Percentiles rank a stretch among this genome's conserved stretches.
Conservation (phyloP, 2,888 invertebrate genomes). For the Lasioglossum pauxillum region DNA sequence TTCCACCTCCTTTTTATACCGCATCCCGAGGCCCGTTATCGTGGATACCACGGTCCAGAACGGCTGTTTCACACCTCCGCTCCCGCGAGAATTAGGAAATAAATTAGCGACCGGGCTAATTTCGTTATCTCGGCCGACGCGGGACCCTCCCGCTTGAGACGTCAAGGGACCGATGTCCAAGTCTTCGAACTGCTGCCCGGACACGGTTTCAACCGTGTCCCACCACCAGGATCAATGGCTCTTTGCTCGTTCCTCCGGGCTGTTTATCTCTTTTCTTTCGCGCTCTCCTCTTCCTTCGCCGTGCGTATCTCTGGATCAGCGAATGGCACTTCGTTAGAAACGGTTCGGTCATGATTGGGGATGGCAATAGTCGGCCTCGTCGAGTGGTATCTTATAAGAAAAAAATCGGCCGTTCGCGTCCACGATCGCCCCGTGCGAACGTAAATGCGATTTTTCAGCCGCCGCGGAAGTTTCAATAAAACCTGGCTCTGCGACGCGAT, state of each 20-base stretch:
- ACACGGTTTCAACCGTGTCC: conserved; percentile 65
- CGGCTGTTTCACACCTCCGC: conserved; percentile 84
- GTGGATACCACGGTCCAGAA: conserved; percentile 80
- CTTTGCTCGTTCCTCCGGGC: conserved; percentile 24
- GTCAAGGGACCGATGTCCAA: conserved; percentile 70
- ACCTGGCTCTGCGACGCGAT: neutral
- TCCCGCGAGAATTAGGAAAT: conserved; percentile 83
- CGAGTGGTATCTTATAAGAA: conserved; percentile 9
- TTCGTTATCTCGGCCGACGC: conserved; percentile 82
- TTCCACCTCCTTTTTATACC: conserved; percentile 59
- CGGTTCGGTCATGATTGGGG: conserved; percentile 64
- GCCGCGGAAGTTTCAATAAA: conserved; percentile 14
- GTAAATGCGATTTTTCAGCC: conserved; percentile 4
- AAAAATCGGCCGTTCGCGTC: neutral
- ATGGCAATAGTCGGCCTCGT: conserved; percentile 29
- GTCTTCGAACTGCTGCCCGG: conserved; percentile 56
- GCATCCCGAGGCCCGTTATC: conserved; percentile 78
- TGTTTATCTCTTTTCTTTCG: conserved; percentile 32
- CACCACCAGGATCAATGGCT: conserved; percentile 68
- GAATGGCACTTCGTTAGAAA: conserved; percentile 67
- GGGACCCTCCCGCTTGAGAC: conserved; percentile 76
- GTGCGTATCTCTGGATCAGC: conserved; percentile 48
- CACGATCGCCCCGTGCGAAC: neutral
- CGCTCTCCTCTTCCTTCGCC: conserved; percentile 9
- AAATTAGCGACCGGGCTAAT: conserved; percentile 83